Conservation (phyloP, 2,113 vertebrate species). For the Chlorodrepanis virens region DNA sequence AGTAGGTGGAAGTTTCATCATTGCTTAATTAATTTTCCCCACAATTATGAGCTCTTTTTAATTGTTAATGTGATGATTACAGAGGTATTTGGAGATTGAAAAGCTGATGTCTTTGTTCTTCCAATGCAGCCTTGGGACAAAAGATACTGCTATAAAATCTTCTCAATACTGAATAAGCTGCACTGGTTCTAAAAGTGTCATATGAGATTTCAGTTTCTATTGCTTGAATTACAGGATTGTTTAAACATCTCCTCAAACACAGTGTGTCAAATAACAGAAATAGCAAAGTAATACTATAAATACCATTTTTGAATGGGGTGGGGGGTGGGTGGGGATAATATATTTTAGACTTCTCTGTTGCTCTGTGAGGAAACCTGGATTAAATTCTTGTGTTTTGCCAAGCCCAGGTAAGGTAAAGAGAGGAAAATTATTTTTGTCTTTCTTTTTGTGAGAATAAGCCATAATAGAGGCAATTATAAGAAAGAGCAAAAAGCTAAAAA, state of each 20-base stretch:
- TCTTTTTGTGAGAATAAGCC: background rate
- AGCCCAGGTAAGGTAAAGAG: background rate
- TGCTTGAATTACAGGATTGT: background rate
- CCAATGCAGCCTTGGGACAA: background rate
- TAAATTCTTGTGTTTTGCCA: background rate
- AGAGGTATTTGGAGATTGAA: background rate
- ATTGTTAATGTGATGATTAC: background rate
- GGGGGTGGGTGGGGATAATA: background rate
- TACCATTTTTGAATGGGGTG: background rate
- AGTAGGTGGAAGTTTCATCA: background rate
- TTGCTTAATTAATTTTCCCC: background rate
- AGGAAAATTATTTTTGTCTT: background rate
- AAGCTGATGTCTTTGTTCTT: background rate
- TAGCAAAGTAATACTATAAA: background rate
- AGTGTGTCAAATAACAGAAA: background rate
- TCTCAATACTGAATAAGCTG: background rate
- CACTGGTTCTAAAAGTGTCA: background rate
- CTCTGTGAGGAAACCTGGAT: background rate
- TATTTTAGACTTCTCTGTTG: background rate
- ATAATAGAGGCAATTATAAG: background rate
- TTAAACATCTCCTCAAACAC: background rate
- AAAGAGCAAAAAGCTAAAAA: background rate
- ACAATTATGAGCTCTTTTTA: rapidly evolving
- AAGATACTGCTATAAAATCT: background rate
- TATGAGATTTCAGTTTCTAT: background rate